Evolutionary conservation across 1,140 invertebrate genomes (phyloP), one percentile per base, ranked within the genome.

Genomic region (Drosophila repleta): DNA sequence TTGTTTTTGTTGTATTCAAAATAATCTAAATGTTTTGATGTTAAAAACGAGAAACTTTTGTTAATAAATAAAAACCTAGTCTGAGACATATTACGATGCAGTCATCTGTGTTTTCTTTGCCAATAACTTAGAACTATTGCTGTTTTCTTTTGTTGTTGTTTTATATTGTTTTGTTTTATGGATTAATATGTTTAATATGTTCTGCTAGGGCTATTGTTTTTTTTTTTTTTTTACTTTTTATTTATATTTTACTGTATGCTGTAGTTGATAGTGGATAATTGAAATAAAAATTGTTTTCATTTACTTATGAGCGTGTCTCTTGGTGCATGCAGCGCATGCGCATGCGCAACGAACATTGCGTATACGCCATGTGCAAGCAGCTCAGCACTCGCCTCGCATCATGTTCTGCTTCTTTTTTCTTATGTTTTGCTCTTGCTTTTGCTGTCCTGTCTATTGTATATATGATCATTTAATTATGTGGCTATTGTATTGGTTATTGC

Each of bases 401-500:
- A 62, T 53, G 49, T 80, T 71, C 74, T 80, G 69, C 74, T 85
- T 87, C 78, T 87, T 87, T 85, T 87, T 87, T 82, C 78, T 75
- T 17, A 4, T 43, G n/a, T 17, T 43, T 72, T 29, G 7, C 8
- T 29, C 11, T 6, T 48, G 13, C 24, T 21, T 48, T 48, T 24
- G 21, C 21, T 48, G 46, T 48, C 55, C 35, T 72, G 58, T 70
- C 63, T 80, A 66, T 79, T 72, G 67, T 77, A 79, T 80, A 70
- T 80, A 81, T 82, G 56, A 66, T 87, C 70, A 61, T 84, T 85
- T 78, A 35, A 72, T 66, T 58, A 72, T 58, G 67, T 87, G 82
- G 78, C 82, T 85, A 85, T 85, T 88, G 82, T 87, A 88, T 76
- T 69, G 72, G 75, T 88, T 76, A 72, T 79, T 85, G 79, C 79